These are phyloP conservation scores for Serripes groenlandicus DNA, from an alignment of 2,888 invertebrate genomes.

Conservation along the genomic window DNA sequence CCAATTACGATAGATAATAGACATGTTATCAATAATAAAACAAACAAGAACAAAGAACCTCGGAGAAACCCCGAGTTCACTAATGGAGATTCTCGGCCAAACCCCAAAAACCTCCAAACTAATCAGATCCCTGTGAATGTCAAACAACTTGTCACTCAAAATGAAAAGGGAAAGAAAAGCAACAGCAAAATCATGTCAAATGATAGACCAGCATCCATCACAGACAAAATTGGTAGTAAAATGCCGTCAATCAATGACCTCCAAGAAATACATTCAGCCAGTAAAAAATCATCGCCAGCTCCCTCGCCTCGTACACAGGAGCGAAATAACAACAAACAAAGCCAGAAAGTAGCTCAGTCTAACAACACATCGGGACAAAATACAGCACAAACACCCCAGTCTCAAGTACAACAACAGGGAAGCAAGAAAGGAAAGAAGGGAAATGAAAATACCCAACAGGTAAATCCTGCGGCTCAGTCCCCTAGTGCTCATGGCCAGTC, in stretches of 20 bases:
- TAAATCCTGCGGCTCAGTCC: conserved; percentile 10
- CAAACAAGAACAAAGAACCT: conserved; percentile 49
- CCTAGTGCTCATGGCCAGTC: neutral
- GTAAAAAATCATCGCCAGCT: conserved; percentile 9
- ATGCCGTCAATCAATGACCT: conserved; percentile 10
- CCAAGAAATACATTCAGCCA: conserved; percentile 1
- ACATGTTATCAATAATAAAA: conserved; percentile 39
- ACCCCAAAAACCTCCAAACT: conserved; percentile 9
- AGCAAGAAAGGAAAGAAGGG: conserved; percentile 29
- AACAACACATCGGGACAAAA: conserved; percentile 16
- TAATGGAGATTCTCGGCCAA: conserved; percentile 28
- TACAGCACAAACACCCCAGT: neutral
- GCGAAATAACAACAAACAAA: conserved; percentile 19
- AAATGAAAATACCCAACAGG: conserved; percentile 3
- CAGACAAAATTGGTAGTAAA: neutral
- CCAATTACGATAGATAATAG: conserved; percentile 56
- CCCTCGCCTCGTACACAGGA: conserved; percentile 23
- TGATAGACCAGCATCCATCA: neutral
- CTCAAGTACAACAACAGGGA: conserved; percentile 33
- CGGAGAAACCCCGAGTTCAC: conserved; percentile 15
- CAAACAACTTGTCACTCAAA: conserved; percentile 4
- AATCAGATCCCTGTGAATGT: neutral
- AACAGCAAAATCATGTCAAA: neutral
- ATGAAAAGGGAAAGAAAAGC: conserved; percentile 16
- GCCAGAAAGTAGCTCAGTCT: conserved; percentile 12